These are phyloP conservation scores for Cynoglossus semilaevis DNA, from an alignment of 2,113 vertebrate species.

Conservation along the genomic window DNA sequence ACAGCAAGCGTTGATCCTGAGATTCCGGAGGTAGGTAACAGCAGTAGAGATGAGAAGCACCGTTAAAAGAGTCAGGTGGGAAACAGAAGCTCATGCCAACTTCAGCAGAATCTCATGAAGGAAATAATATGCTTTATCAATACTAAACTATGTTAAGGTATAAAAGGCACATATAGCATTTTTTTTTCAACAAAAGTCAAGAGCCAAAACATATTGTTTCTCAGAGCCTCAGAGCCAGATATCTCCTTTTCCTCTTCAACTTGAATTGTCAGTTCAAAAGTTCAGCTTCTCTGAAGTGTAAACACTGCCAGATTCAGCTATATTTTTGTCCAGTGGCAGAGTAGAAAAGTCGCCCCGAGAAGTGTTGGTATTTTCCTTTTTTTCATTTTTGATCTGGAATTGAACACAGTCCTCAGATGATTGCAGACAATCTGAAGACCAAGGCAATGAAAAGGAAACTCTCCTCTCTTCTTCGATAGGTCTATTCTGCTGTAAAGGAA, in stretches of 20 bases:
- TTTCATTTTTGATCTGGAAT: conserved; percentile 65
- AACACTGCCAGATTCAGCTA: conserved; percentile 59
- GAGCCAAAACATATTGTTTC: conserved; percentile 5
- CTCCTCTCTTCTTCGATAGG: conserved; percentile 31
- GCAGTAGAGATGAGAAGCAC: conserved; percentile 40
- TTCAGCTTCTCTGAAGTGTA: conserved; percentile 73
- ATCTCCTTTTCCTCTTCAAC: not conserved
- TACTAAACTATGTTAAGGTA: conserved; percentile 21
- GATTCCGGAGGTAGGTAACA: conserved; percentile 70
- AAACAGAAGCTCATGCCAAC: conserved; percentile 37
- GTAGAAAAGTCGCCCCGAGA: conserved; percentile 53
- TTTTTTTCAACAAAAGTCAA: conserved; percentile 7
- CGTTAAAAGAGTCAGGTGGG: conserved; percentile 18
- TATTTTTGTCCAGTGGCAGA: conserved; percentile 65
- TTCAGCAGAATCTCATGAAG: conserved; percentile 24
- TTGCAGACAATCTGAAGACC: conserved; percentile 69
- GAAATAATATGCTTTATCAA: conserved; percentile 33
- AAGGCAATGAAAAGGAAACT: conserved; percentile 55
- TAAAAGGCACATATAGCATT: conserved; percentile 51
- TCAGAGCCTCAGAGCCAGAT: not conserved
- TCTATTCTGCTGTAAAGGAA: conserved; percentile 16
- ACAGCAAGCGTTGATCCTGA: conserved; percentile 63
- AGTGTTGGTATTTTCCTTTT: conserved; percentile 26
- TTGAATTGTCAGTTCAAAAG: conserved; percentile 52
- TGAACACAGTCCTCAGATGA: conserved; percentile 63